Evolutionary conservation across 2,888 invertebrate genomes (phyloP).

Genomic region (Tetanocera ferruginea): DNA sequence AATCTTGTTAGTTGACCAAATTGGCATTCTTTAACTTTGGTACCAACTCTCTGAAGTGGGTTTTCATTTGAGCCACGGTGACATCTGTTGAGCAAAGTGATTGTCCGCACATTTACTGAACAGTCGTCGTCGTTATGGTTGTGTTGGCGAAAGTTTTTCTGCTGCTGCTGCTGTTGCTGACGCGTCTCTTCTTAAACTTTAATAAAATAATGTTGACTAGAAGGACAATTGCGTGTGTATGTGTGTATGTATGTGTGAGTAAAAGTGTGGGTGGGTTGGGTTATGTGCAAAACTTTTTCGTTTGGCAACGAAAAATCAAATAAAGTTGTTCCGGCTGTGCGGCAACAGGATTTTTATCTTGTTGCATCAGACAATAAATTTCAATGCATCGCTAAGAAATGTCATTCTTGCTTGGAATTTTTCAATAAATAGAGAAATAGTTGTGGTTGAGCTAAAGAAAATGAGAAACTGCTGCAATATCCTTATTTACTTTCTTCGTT

Average conservation of each 20-base stretch:
- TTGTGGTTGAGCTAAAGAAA: too few relatives aligned
- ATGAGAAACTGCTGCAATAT: too few relatives aligned
- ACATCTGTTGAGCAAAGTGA: conserved; percentile 33
- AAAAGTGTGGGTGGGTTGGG: too few relatives aligned
- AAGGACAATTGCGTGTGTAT: not conserved
- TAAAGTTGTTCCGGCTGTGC: not conserved
- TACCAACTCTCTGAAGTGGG: conserved; percentile 18
- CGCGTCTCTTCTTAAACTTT: not conserved
- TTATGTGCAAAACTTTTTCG: not conserved
- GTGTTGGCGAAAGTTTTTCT: not conserved
- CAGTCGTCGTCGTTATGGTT: not conserved
- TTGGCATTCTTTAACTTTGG: conserved; percentile 9
- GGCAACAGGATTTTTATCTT: not conserved
- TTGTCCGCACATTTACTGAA: not conserved
- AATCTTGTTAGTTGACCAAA: conserved; percentile 34
- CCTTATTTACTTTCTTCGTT: too few relatives aligned
- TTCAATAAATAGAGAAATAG: too few relatives aligned
- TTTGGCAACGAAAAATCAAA: not conserved
- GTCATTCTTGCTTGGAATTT: not conserved
- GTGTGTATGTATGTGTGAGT: not conserved
- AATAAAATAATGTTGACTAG: not conserved
- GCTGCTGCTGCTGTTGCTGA: not conserved
- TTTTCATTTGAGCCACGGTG: conserved; percentile 14
- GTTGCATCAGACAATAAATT: conserved; percentile 10
- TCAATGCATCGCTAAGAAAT: not conserved